Conservation (phyloP, 2,797 vertebrate genomes). For the Xerus rutilus region DNA sequence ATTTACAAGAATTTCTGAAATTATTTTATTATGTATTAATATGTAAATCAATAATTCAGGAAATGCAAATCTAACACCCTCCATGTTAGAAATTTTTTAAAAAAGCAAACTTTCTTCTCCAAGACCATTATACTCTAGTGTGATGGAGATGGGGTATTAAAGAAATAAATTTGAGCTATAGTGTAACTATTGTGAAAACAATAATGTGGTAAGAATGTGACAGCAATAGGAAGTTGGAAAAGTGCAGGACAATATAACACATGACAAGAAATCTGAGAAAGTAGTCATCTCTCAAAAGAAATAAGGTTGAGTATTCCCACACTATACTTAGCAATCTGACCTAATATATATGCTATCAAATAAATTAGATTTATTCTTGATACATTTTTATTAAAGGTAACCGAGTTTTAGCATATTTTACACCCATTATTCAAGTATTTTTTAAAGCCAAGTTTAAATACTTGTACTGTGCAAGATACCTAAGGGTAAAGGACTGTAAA, state of each 20-base stretch:
- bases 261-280: background rate
- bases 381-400: slow-evolving; percentile 11
- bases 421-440: background rate
- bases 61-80: background rate
- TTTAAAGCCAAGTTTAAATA: slow-evolving; percentile 19
- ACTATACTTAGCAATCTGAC: background rate
- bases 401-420: background rate
- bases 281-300: background rate
- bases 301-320: background rate
- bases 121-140: background rate
- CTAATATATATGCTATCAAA: background rate
- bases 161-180: background rate
- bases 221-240: background rate
- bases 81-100: background rate
- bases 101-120: background rate
- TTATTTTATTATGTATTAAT: background rate
- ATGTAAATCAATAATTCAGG: background rate
- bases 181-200: background rate
- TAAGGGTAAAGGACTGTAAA: background rate
- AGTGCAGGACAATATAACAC: background rate
- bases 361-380: slow-evolving; percentile 20
- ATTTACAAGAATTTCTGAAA: background rate
- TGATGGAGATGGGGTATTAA: background rate
- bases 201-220: background rate
- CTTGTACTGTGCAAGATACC: background rate